These are phyloP conservation scores for Lindbergichthys nudifrons DNA, from an alignment of 2,797 vertebrate species.

Conservation along the genomic window DNA sequence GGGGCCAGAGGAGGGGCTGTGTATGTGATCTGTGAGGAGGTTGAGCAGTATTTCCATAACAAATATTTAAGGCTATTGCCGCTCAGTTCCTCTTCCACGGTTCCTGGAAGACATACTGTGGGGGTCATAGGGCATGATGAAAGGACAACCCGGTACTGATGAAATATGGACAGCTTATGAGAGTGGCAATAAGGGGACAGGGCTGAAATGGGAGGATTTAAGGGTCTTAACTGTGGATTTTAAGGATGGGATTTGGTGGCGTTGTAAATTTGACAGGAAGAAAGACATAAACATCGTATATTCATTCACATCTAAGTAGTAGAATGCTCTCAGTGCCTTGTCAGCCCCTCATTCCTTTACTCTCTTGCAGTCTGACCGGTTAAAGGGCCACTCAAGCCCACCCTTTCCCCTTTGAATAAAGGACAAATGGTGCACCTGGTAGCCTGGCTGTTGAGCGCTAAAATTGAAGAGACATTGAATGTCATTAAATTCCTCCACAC, in stretches of 20 bases:
- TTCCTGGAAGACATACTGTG: conserved; percentile 61
- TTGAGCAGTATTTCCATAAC: conserved; percentile 78
- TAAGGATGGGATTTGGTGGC: conserved; percentile 34
- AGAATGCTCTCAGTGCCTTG: conserved; percentile 18
- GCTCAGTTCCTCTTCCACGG: conserved; percentile 45
- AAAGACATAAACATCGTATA: conserved; percentile 44
- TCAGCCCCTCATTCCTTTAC: conserved; percentile 29
- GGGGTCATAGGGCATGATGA: conserved; percentile 69
- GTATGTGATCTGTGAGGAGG: conserved; percentile 42
- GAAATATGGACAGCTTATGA: conserved; percentile 71
- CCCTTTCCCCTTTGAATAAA: conserved; percentile 65
- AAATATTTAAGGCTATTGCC: conserved; percentile 79
- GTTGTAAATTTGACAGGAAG: conserved; percentile 47
- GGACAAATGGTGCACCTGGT: conserved; percentile 77
- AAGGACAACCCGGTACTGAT: conserved; percentile 61
- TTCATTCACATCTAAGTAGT: conserved; percentile 38
- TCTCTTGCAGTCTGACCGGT: conserved; percentile 35
- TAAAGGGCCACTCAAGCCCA: conserved; percentile 49
- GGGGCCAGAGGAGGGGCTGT: conserved; percentile 40
- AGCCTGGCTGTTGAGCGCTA: conserved; percentile 54
- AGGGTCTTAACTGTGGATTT: conserved; percentile 40
- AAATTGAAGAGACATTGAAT: conserved; percentile 76
- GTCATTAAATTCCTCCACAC: conserved; percentile 80
- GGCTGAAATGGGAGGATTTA: conserved; percentile 11
- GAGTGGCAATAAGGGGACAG: conserved; percentile 38